These are phyloP conservation scores for Lithophane ornitopus DNA, from an alignment of 2,888 invertebrate species.

Conservation along the genomic window DNA sequence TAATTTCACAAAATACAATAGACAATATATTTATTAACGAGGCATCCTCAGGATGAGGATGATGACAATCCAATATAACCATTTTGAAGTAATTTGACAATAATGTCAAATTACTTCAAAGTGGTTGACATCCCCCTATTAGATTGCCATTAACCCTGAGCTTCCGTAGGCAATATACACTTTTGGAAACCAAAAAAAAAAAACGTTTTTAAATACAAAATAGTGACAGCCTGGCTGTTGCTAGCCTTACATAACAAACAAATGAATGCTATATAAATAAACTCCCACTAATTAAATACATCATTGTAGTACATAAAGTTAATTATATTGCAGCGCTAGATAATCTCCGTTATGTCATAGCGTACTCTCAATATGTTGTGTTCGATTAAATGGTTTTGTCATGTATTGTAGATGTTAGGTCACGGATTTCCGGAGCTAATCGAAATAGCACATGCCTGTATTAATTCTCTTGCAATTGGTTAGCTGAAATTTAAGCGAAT, in stretches of 20 bases:
- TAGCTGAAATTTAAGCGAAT: constrained; percentile 24
- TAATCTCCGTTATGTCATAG: constrained; percentile 61
- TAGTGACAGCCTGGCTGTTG: neutral
- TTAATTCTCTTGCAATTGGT: constrained; percentile 13
- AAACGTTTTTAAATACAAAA: no score
- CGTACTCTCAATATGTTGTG: constrained; percentile 24
- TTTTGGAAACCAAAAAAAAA: no score
- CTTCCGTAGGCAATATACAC: neutral
- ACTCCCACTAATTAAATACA: constrained; percentile 56
- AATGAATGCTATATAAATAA: constrained; percentile 45
- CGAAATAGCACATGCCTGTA: constrained; percentile 20
- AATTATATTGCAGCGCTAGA: constrained; percentile 53
- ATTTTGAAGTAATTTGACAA: no score
- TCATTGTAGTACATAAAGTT: constrained; percentile 53
- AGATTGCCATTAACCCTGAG: no score
- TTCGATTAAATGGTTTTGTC: constrained; percentile 32
- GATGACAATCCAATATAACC: no score
- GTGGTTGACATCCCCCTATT: no score
- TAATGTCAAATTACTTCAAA: no score
- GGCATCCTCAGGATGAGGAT: no score
- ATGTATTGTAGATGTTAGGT: constrained; percentile 28
- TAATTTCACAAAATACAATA: no score
- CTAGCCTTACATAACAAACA: constrained; percentile 38
- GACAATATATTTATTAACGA: no score
- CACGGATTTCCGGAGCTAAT: constrained; percentile 60